phyloP scores from a whole-genome alignment of 2,113 vertebrate genomes.

The Alectura lathami region DNA sequence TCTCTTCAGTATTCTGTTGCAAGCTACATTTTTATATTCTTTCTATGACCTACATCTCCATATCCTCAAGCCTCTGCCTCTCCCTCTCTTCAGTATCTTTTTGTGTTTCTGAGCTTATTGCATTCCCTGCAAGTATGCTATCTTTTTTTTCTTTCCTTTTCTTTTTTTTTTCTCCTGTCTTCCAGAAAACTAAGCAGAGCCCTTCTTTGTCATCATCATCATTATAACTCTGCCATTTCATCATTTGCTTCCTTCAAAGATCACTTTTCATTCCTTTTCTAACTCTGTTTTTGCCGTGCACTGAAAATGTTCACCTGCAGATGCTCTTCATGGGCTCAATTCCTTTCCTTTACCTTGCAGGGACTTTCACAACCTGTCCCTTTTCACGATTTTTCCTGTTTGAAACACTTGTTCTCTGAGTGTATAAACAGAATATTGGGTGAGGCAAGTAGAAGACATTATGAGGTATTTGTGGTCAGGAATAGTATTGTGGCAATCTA shows the following conservation, averaged over 20 bases:
- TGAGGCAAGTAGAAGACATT: neutral
- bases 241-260: neutral
- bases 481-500: neutral
- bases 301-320: neutral
- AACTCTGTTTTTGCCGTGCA: neutral
- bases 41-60: constrained; percentile 14
- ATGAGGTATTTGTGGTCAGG: neutral
- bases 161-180: neutral
- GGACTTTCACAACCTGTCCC: neutral
- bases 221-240: neutral
- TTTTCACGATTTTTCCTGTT: neutral
- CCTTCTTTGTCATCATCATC: neutral
- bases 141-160: neutral
- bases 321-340: neutral
- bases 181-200: neutral
- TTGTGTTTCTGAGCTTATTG: neutral
- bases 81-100: neutral
- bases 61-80: neutral
- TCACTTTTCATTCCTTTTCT: neutral
- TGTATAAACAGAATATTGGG: neutral
- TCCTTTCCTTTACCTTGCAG: neutral
- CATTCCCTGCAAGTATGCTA: neutral
- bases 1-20: neutral
- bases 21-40: constrained; percentile 24
- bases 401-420: neutral